Percentiles rank a stretch among this genome's conserved stretches.
These are phyloP conservation scores for Cyphomyrmex costatus DNA, from an alignment of 1,140 invertebrate species.

Conservation along the genomic window DNA sequence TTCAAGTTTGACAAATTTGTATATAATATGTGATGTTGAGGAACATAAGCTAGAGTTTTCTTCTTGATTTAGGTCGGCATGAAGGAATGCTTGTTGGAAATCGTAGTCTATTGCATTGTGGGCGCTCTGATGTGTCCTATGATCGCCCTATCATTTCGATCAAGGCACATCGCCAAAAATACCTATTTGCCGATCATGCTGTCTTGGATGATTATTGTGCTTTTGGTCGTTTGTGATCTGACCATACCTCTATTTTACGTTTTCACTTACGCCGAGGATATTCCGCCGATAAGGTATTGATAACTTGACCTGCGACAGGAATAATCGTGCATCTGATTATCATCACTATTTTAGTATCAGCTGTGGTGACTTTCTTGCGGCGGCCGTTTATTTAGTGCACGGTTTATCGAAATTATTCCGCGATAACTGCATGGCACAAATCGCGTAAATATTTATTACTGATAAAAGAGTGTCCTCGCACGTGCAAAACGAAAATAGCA, in stretches of 20 bases:
- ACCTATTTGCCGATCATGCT: conserved; percentile 85
- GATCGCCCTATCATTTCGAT: conserved; percentile 86
- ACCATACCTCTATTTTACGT: conserved; percentile 88
- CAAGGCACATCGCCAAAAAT: conserved; percentile 85
- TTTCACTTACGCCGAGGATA: conserved; percentile 76
- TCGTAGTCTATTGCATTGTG: conserved; percentile 80
- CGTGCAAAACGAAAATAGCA: too few species aligned
- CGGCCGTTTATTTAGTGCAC: not conserved
- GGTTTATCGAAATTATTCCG: conserved; percentile 42
- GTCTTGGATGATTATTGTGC: conserved; percentile 85
- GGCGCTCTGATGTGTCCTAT: conserved; percentile 86
- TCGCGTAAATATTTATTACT: conserved; percentile 37
- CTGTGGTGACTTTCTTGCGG: not conserved
- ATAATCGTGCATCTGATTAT: conserved; percentile 65
- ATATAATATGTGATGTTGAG: not conserved
- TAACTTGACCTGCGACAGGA: not conserved
- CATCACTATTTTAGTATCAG: conserved; percentile 58
- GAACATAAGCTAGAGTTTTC: not conserved
- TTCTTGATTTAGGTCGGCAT: conserved; percentile 78
- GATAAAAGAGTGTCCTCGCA: conserved; percentile 29
- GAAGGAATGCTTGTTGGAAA: conserved; percentile 83
- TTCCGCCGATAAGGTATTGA: conserved; percentile 81
- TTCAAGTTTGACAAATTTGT: not conserved
- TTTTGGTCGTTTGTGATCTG: conserved; percentile 87
- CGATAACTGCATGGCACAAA: conserved; percentile 12